Percentiles rank a stretch among this genome's conserved stretches.
Evolutionary conservation across 92 coral and sea anemone species (phyloP).

Genomic region (Siderastrea siderea): DNA sequence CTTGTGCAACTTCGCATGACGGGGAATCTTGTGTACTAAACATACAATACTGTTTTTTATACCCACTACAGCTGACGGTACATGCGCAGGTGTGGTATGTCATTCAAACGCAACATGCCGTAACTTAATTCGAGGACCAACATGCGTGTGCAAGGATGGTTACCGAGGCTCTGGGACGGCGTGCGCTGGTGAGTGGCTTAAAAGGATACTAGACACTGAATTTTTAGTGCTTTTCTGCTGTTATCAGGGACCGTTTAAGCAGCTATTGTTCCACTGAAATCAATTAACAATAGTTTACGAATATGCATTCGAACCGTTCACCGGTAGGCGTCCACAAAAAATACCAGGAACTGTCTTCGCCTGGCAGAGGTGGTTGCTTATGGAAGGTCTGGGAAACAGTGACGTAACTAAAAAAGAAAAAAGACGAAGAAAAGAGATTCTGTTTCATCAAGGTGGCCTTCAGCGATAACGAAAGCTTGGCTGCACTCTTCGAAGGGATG

Average conservation of each 20-base stretch:
- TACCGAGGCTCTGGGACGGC: slow-evolving; percentile 88
- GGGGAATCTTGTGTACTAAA: background rate
- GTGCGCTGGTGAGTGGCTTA: slow-evolving; percentile 77
- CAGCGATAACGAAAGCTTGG: no score
- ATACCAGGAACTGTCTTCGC: no score
- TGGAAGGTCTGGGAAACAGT: no score
- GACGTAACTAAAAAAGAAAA: no score
- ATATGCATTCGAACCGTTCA: no score
- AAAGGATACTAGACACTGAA: background rate
- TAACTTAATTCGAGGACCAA: slow-evolving; percentile 55
- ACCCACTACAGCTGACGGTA: slow-evolving; percentile 87
- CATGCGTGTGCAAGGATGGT: slow-evolving; percentile 89
- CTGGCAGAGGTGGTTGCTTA: no score
- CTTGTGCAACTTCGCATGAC: background rate
- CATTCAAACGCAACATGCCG: slow-evolving; percentile 86
- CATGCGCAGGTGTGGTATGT: slow-evolving; percentile 90
- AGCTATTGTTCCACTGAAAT: background rate
- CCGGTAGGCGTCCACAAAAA: no score
- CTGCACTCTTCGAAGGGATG: no score
- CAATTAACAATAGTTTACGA: no score
- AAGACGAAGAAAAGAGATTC: no score
- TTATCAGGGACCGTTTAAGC: background rate
- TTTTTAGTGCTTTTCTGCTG: background rate
- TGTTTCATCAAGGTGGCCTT: no score
- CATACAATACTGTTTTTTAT: background rate